Evolutionary conservation across 2,797 vertebrate species (phyloP), one percentile per base, ranked within the genome.

Genomic region (Halcyon leucocephala): DNA sequence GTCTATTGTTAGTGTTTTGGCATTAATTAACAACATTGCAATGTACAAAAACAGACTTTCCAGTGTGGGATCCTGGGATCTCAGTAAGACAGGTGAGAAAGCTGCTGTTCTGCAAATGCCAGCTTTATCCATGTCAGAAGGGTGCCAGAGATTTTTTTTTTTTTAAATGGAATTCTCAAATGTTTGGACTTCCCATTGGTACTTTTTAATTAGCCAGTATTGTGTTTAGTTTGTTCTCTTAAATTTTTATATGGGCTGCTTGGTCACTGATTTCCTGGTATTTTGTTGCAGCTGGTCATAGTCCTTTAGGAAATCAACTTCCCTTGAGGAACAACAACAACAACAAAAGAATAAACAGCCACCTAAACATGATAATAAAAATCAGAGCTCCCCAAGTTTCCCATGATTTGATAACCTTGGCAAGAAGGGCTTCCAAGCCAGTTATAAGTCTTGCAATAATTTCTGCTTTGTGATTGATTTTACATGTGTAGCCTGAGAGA

Each of bases 241-340:
- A 4, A 89, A 66, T 92, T 97, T 93, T 96, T 92, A 96, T 90
- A 95, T 62, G 82, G 76, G 15, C 51, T 58, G 76, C 94, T 97
- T 95, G 95, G 95, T 96, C 96, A 96, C 69, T 87, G 86, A 76
- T 86, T 97, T 97, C 97, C 97, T 97, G 96, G 91, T 91, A 95
- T 97, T 97, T 96, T 97, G 87, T 77, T 96, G 95, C 97, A 98
- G 97, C 96, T 97, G 96, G 49, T 93, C 83, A 60, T 62, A 69
- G 25, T 94, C 89, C 90, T 93, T 77, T 71, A 95, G 96, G 94
- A 98, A 98, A 97, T 96, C 41, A 28, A 91, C 90, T 96, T 97
- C 94, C 94, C 89, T 33, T 96, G 73, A 94, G 90, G 66, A 92
- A 95, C 74, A 89, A 78, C 62, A 71, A 78, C 62, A 71, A 74